Percentiles rank a stretch among this genome's conserved stretches.
These are phyloP conservation scores for Silurus lanzhouensis DNA, from an alignment of 2,797 vertebrate species.

Conservation along the genomic window DNA sequence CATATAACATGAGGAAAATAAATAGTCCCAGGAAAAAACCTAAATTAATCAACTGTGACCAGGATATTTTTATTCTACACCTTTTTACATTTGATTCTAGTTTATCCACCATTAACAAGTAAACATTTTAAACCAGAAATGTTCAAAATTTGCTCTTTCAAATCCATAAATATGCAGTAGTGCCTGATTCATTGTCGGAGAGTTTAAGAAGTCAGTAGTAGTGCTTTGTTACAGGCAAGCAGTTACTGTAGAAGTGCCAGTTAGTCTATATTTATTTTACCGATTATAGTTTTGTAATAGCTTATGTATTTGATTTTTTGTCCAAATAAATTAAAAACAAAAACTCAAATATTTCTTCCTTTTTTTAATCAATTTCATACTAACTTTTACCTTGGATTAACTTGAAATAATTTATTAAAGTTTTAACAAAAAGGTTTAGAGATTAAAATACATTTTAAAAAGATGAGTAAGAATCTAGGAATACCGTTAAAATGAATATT, in stretches of 20 bases:
- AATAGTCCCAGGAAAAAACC: not conserved
- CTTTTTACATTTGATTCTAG: not conserved
- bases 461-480: not conserved
- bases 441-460: not conserved
- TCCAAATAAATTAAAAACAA: not conserved
- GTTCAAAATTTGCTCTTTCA: not conserved
- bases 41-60: not conserved
- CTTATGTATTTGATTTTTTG: not conserved
- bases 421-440: not conserved
- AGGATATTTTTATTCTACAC: not conserved
- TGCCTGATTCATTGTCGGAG: not conserved
- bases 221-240: not conserved
- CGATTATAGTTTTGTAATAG: not conserved
- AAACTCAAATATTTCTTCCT: not conserved
- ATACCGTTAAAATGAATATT: not conserved
- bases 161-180: not conserved
- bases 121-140: not conserved
- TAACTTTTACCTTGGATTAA: not conserved
- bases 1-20: not conserved
- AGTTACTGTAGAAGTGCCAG: not conserved
- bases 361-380: not conserved
- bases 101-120: not conserved
- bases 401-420: not conserved
- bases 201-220: not conserved
- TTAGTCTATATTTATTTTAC: not conserved